Percentiles rank a stretch among this genome's conserved stretches.
Evolutionary conservation across 2,113 vertebrate genomes (phyloP).

Genomic region (Delphinapterus leucas): DNA sequence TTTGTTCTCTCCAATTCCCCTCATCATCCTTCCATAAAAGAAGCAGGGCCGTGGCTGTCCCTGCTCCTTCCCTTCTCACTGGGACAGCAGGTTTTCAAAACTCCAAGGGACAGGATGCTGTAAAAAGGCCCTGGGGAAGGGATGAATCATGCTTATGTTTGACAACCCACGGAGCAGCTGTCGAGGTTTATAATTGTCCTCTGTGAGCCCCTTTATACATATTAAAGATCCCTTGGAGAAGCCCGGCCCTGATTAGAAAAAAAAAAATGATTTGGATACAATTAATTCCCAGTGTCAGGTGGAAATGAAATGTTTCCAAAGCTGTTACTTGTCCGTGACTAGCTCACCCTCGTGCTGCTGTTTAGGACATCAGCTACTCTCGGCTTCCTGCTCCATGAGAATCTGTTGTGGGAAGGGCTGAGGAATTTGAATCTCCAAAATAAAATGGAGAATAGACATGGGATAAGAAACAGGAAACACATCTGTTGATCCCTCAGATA

Average conservation of each 20-base stretch:
- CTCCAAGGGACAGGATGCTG: background rate
- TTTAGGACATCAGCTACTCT: background rate
- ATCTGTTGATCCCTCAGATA: background rate
- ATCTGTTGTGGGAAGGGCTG: background rate
- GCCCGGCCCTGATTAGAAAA: background rate
- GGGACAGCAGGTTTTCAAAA: background rate
- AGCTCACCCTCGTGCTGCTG: background rate
- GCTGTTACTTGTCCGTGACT: background rate
- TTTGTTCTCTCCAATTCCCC: conserved; percentile 2
- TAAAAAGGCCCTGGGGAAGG: background rate
- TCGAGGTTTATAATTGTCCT: background rate
- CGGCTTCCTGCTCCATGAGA: background rate
- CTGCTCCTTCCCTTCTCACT: background rate
- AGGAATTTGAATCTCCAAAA: background rate
- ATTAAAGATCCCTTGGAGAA: background rate
- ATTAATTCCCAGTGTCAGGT: background rate
- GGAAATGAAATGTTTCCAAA: background rate
- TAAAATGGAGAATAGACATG: background rate
- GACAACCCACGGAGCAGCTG: conserved; percentile 14
- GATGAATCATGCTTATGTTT: background rate
- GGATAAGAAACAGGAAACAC: background rate
- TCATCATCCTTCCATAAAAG: background rate
- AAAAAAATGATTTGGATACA: background rate
- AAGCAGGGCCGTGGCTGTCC: background rate
- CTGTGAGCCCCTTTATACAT: background rate